These are phyloP conservation scores for Alethe castanea DNA, from an alignment of 2,113 vertebrate species.

Conservation along the genomic window DNA sequence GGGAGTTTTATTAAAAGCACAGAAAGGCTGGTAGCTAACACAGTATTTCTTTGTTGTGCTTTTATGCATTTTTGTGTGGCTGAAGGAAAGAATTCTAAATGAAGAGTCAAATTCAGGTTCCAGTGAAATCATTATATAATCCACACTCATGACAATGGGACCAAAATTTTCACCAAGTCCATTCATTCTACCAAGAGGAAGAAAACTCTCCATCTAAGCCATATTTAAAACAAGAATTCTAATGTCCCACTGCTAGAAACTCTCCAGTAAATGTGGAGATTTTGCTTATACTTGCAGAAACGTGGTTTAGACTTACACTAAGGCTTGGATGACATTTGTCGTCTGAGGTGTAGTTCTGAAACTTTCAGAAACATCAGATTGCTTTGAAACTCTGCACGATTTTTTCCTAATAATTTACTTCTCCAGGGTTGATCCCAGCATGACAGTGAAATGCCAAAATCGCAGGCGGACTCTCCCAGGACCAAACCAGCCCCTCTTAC, in stretches of 20 bases:
- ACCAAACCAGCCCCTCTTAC: not conserved
- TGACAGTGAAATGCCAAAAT: not conserved
- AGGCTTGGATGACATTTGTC: not conserved
- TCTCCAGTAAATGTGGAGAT: not conserved
- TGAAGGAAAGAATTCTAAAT: not conserved
- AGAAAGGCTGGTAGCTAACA: not conserved
- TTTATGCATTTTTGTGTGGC: not conserved
- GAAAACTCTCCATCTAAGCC: not conserved
- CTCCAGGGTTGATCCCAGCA: not conserved
- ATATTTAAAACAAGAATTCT: not conserved
- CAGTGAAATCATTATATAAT: not conserved
- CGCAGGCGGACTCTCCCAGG: rapidly evolving
- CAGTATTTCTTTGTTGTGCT: not conserved
- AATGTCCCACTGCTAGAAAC: not conserved
- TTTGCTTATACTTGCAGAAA: not conserved
- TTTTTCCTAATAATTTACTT: not conserved
- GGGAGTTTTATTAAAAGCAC: not conserved
- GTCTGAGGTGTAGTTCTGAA: not conserved
- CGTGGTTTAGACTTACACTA: not conserved
- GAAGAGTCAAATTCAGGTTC: not conserved
- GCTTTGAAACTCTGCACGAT: not conserved
- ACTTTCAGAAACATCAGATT: not conserved
- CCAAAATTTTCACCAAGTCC: not conserved
- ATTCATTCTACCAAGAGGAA: not conserved
- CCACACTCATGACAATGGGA: not conserved